phyloP scores from a whole-genome alignment of 2,888 invertebrate genomes.

The Hartigia nigra region DNA sequence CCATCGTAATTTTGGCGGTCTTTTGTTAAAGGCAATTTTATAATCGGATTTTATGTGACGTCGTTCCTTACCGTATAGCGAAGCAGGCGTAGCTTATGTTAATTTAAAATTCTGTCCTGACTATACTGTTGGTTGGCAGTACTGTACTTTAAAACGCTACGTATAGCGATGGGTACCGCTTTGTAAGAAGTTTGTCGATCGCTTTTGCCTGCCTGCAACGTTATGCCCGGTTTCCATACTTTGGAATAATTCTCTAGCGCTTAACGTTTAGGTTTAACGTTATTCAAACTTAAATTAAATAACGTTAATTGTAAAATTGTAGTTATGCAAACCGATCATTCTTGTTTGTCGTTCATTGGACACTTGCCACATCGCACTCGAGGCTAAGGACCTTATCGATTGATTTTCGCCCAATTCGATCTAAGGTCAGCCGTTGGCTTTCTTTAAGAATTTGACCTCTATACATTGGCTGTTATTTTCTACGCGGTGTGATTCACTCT shows the following conservation, averaged over 20 bases:
- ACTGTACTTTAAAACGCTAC: not conserved
- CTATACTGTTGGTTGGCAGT: not conserved
- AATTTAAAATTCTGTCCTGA: not conserved
- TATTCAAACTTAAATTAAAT: not conserved
- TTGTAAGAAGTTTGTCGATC: not conserved
- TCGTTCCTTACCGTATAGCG: not conserved
- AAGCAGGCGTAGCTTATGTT: not conserved
- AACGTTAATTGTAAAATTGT: not conserved
- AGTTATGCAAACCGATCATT: not conserved
- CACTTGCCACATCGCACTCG: not conserved
- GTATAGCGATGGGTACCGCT: not conserved
- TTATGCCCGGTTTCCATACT: not conserved
- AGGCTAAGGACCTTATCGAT: not conserved
- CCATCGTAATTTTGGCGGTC: not conserved
- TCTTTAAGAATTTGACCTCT: not conserved
- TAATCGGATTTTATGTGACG: not conserved
- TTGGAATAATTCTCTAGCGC: not conserved
- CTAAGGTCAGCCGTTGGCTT: not conserved
- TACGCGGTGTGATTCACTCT: not conserved
- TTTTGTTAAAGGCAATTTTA: not conserved
- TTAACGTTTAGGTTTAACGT: not conserved
- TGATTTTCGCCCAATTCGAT: not conserved
- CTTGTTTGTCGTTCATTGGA: not conserved
- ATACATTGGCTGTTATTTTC: not conserved
- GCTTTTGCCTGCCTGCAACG: not conserved